Evolutionary conservation across 2,113 vertebrate species (phyloP).

Genomic region (Nothobranchius kuhntae): DNA sequence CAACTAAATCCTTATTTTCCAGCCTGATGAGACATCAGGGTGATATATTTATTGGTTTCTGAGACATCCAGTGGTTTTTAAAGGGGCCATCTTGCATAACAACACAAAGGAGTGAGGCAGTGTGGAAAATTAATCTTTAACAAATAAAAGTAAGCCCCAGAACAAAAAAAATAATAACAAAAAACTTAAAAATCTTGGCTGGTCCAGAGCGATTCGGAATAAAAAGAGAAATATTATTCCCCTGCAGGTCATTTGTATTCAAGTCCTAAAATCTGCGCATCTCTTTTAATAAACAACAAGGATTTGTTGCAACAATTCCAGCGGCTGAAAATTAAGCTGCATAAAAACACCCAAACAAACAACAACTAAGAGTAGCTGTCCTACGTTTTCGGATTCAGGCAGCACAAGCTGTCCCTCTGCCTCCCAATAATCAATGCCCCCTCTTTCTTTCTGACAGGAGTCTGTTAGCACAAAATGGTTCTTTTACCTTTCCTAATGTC

Average conservation of each 20-base stretch:
- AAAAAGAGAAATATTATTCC: not conserved
- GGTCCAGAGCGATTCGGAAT: not conserved
- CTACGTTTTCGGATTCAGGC: slow-evolving; percentile 18
- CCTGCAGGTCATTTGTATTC: slow-evolving; percentile 8
- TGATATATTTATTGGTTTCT: not conserved
- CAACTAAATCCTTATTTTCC: not conserved
- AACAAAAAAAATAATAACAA: not conserved
- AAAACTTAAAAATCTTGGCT: not conserved
- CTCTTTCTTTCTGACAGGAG: slow-evolving; percentile 37
- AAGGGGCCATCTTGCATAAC: not conserved
- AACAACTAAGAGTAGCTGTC: not conserved
- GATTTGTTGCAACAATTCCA: not conserved
- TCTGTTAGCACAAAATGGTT: slow-evolving; percentile 54
- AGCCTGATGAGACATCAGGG: not conserved
- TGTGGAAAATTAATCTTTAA: not conserved
- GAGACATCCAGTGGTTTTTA: not conserved
- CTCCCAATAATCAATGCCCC: slow-evolving; percentile 8
- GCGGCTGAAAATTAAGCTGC: no score
- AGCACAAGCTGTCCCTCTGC: slow-evolving; percentile 3
- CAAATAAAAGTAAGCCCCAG: not conserved
- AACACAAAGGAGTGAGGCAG: not conserved
- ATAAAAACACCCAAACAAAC: no score
- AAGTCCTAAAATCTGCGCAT: not conserved
- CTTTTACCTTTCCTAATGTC: slow-evolving; percentile 62
- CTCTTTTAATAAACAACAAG: not conserved